Conservation (phyloP, 2,113 vertebrate genomes). For the Phoxinus phoxinus region DNA sequence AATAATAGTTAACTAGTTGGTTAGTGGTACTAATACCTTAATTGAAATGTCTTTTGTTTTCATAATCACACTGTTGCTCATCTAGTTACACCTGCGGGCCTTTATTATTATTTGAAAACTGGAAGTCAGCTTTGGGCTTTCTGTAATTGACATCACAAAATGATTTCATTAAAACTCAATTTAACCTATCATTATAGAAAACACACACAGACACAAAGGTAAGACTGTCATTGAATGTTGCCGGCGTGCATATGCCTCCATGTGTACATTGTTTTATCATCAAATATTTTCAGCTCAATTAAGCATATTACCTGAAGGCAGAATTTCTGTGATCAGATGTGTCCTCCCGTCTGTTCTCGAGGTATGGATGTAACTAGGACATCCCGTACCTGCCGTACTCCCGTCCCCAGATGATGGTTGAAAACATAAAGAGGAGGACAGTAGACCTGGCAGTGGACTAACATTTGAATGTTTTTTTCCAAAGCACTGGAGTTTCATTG, state of each 20-base stretch:
- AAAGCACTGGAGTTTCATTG: background rate
- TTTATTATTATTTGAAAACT: background rate
- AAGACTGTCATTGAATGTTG: conserved; percentile 17
- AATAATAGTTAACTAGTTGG: too few species aligned
- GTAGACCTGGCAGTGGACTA: too few species aligned
- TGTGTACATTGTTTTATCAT: conserved; percentile 9
- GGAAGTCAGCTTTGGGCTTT: background rate
- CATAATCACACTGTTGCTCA: background rate
- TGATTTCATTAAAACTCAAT: conserved; percentile 23
- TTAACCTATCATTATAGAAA: background rate
- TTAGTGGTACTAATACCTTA: too few species aligned
- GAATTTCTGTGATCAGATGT: conserved; percentile 41
- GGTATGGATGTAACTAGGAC: conserved; percentile 29
- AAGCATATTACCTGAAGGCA: conserved; percentile 36
- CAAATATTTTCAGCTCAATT: conserved; percentile 24
- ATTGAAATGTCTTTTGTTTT: background rate
- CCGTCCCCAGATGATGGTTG: too few species aligned
- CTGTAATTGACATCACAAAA: conserved; percentile 12
- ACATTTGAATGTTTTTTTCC: background rate
- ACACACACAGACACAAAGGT: background rate
- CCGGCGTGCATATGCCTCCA: background rate
- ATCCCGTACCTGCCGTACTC: conserved; percentile 7
- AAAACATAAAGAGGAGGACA: too few species aligned
- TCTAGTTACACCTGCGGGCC: background rate
- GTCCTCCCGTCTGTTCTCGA: conserved; percentile 17